Conservation (phyloP, 2,113 vertebrate species). For the Otus sunia region DNA sequence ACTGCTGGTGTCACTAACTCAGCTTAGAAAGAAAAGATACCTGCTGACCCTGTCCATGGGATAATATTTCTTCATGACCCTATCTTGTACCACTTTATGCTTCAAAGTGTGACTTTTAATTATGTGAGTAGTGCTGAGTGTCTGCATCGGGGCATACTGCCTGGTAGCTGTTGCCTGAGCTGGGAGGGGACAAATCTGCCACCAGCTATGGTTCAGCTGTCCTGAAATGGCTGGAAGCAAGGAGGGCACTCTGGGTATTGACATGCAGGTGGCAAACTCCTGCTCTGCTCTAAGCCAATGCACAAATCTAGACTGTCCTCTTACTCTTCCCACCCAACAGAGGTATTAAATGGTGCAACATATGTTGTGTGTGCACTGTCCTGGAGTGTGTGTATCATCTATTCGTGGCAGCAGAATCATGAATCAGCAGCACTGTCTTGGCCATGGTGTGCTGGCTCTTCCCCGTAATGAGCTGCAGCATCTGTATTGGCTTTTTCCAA, state of each 20-base stretch:
- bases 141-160: not conserved
- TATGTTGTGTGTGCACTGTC: not conserved
- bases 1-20: not conserved
- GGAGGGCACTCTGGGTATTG: not conserved
- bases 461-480: not conserved
- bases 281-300: not conserved
- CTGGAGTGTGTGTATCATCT: not conserved
- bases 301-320: not conserved
- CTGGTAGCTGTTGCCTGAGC: not conserved
- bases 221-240: not conserved
- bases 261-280: not conserved
- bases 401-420: not conserved
- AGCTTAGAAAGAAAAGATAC: not conserved
- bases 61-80: not conserved
- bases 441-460: not conserved
- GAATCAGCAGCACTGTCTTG: not conserved
- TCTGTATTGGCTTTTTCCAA: not conserved
- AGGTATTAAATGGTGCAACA: not conserved
- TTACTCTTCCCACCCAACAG: not conserved
- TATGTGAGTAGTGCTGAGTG: not conserved
- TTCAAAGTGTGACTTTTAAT: not conserved
- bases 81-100: too few species aligned
- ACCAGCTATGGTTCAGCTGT: not conserved
- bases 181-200: not conserved
- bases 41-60: not conserved